A percentile compares a stretch with the other conserved stretches of the same genome.
Conservation (phyloP, 2,797 vertebrate species). For the Centroberyx gerrardi region DNA sequence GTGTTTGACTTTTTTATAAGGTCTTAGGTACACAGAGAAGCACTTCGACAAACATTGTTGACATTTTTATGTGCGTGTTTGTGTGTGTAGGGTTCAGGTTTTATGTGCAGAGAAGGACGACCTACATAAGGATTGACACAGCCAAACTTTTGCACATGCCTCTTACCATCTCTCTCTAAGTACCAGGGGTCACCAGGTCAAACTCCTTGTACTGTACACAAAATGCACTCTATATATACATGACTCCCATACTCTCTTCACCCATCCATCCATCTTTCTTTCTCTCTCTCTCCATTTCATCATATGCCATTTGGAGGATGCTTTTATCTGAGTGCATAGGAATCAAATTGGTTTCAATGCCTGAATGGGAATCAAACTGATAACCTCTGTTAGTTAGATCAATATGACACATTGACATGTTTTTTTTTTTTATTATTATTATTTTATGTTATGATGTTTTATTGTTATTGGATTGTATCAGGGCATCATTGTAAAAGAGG, state of each 20-base stretch:
- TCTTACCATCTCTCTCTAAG: background rate
- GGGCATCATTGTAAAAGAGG: too few species aligned
- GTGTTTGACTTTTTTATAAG: background rate
- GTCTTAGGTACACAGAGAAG: constrained; percentile 18
- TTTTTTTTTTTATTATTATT: too few species aligned
- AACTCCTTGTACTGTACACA: background rate
- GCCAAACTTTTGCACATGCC: constrained; percentile 29
- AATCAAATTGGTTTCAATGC: too few species aligned
- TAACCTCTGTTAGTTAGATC: too few species aligned
- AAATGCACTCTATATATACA: background rate
- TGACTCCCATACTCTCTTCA: background rate
- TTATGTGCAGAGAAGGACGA: background rate
- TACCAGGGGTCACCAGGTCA: constrained; percentile 5
- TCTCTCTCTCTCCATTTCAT: constrained; percentile 8
- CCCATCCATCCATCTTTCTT: background rate
- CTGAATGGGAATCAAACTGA: background rate
- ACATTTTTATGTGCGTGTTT: constrained; percentile 28
- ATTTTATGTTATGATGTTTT: too few species aligned
- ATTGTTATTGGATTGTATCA: too few species aligned
- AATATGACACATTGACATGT: too few species aligned
- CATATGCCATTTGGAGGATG: background rate
- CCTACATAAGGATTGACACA: background rate
- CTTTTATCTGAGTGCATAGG: constrained; percentile 9
- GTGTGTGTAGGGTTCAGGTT: background rate
- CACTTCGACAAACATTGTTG: constrained; percentile 19